These are phyloP conservation scores for Athrips mouffetella DNA, from an alignment of 2,888 invertebrate species.

Conservation along the genomic window DNA sequence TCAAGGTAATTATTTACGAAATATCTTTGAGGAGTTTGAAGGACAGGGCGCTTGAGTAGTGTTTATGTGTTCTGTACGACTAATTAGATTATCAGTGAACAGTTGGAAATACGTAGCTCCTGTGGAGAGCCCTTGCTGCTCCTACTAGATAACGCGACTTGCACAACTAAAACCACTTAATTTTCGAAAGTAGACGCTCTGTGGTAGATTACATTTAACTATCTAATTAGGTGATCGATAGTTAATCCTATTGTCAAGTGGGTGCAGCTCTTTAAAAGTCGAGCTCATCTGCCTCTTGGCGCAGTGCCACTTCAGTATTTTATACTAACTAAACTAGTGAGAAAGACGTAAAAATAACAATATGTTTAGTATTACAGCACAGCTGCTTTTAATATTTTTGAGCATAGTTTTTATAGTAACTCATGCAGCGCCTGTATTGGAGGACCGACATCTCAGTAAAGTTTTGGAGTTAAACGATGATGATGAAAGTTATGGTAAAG, in stretches of 20 bases:
- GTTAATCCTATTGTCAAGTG: conserved; percentile 40
- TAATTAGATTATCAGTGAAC: background rate
- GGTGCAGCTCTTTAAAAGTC: conserved; percentile 24
- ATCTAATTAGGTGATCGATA: conserved; percentile 62
- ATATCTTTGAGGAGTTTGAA: background rate
- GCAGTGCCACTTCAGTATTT: conserved; percentile 17
- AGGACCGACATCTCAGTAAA: conserved; percentile 24
- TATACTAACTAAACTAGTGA: background rate
- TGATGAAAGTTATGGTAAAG: background rate
- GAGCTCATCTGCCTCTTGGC: conserved; percentile 12
- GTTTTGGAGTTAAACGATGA: background rate
- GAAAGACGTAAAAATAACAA: background rate
- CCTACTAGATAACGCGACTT: conserved; percentile 43
- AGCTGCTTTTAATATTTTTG: conserved; percentile 10
- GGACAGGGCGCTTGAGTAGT: conserved; percentile 3
- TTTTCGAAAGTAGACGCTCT: conserved; percentile 36
- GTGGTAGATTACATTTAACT: conserved; percentile 44
- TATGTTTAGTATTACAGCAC: background rate
- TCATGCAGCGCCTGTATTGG: conserved; percentile 35
- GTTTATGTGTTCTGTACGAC: background rate
- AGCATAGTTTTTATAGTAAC: conserved; percentile 25
- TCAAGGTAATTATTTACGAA: conserved; percentile 7
- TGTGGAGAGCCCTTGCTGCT: conserved; percentile 33
- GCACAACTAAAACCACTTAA: conserved; percentile 42
- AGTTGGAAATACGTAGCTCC: background rate